Conservation (phyloP, 1,140 invertebrate species). For the Cryptotermes secundus region DNA sequence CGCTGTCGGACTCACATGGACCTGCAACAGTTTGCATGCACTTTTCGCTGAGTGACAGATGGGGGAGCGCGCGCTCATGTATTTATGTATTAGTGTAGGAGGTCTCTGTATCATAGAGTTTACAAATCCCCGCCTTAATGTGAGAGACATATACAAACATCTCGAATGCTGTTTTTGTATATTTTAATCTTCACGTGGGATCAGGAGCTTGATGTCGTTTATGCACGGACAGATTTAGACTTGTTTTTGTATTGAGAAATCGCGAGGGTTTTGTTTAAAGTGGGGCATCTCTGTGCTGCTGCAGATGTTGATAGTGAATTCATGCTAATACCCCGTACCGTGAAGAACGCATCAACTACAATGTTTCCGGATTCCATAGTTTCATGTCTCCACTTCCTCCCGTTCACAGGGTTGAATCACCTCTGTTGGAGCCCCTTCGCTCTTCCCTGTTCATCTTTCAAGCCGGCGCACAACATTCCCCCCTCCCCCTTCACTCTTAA, state of each 20-base stretch:
- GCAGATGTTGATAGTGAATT: neutral
- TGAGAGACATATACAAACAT: no score
- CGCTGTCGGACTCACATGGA: no score
- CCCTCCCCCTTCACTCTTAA: neutral
- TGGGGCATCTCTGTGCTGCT: neutral
- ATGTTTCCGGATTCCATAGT: constrained; percentile 3
- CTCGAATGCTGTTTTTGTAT: neutral
- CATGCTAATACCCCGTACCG: neutral
- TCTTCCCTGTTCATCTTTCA: neutral
- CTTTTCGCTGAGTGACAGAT: no score
- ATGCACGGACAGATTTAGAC: neutral
- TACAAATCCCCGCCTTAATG: no score
- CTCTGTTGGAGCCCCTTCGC: neutral
- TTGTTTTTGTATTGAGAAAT: neutral
- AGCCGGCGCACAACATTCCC: neutral
- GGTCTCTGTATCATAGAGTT: no score
- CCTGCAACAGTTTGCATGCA: no score
- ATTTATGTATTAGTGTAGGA: no score
- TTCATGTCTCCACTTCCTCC: neutral
- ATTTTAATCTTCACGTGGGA: neutral
- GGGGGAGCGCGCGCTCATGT: no score
- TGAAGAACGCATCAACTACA: neutral
- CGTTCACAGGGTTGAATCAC: constrained; percentile 3
- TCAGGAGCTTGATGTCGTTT: neutral
- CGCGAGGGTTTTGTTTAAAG: neutral